These are phyloP conservation scores for Ceratina japonica DNA, from an alignment of 1,140 invertebrate species.

Conservation along the genomic window DNA sequence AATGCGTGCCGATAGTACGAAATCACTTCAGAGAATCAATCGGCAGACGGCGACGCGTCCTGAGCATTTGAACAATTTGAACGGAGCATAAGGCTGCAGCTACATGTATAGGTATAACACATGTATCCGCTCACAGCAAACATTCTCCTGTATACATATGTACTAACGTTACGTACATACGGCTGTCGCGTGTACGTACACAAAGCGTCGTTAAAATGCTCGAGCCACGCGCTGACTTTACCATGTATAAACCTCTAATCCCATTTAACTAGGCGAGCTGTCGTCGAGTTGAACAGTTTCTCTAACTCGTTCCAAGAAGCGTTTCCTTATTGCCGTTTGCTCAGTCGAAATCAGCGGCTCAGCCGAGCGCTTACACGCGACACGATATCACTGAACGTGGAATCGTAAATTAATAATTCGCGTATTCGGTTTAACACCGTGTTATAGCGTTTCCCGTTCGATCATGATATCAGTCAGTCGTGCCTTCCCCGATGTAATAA, in stretches of 20 bases:
- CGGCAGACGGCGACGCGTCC: conserved; percentile 35
- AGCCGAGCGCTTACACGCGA: neutral
- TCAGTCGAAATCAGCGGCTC: conserved; percentile 23
- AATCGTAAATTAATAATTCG: conserved; percentile 6
- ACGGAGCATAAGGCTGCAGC: conserved; percentile 16
- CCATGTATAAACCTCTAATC: conserved; percentile 40
- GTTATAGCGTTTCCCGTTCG: neutral
- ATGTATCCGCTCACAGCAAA: too few species aligned
- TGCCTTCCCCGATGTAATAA: neutral
- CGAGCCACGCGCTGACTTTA: conserved; percentile 44
- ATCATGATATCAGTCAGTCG: neutral
- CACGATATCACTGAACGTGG: neutral
- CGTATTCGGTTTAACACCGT: neutral
- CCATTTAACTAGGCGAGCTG: conserved; percentile 53
- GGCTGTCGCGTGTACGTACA: neutral
- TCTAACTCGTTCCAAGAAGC: conserved; percentile 58
- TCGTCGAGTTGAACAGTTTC: conserved; percentile 56
- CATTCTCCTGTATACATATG: neutral
- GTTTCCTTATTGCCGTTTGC: conserved; percentile 28
- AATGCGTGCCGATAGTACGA: conserved; percentile 55
- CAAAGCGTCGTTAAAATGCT: conserved; percentile 33
- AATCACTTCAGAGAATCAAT: conserved; percentile 58
- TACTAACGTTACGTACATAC: too few species aligned
- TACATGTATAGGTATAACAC: neutral
- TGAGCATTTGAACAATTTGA: conserved; percentile 22